Evolutionary conservation across 2,888 invertebrate genomes (phyloP).

Genomic region (Hermaeophaga mercurialis): DNA sequence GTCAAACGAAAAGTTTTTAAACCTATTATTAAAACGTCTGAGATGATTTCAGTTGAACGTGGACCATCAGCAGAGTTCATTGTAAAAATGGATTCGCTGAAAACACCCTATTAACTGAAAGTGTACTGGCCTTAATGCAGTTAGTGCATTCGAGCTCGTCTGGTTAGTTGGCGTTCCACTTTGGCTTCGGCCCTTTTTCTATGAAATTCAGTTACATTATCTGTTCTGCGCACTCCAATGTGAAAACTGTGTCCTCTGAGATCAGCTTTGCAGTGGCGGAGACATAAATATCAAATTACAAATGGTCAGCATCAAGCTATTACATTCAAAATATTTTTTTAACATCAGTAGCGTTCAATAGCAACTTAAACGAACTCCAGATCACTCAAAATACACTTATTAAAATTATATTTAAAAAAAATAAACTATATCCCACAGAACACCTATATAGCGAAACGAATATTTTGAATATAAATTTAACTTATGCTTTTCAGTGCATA

Average conservation of each 20-base stretch:
- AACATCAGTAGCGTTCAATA: too few species aligned
- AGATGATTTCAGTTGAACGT: slow-evolving; percentile 29
- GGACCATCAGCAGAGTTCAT: slow-evolving; percentile 55
- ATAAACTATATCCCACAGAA: too few species aligned
- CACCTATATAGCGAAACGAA: too few species aligned
- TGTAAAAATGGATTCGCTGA: slow-evolving; percentile 52
- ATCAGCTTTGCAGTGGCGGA: slow-evolving; percentile 15
- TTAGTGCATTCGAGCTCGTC: slow-evolving; percentile 50
- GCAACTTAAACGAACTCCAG: too few species aligned
- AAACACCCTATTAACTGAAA: slow-evolving; percentile 57
- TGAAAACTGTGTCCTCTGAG: slow-evolving; percentile 38
- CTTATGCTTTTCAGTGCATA: too few species aligned
- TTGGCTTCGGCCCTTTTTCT: slow-evolving; percentile 50
- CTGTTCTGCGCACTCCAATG: slow-evolving; percentile 42
- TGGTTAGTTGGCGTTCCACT: slow-evolving; percentile 14
- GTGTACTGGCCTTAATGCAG: slow-evolving; percentile 56
- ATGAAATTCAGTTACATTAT: slow-evolving; percentile 54
- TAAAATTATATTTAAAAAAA: too few species aligned
- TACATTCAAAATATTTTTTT: too few species aligned
- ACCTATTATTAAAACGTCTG: slow-evolving; percentile 24
- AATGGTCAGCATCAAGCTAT: too few species aligned
- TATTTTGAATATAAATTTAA: too few species aligned
- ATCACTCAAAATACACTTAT: too few species aligned
- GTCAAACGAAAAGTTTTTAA: slow-evolving; percentile 8
- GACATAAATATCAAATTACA: neutral